These are phyloP conservation scores for Proales similis DNA, from an alignment of 1,140 invertebrate genomes.

Conservation along the genomic window DNA sequence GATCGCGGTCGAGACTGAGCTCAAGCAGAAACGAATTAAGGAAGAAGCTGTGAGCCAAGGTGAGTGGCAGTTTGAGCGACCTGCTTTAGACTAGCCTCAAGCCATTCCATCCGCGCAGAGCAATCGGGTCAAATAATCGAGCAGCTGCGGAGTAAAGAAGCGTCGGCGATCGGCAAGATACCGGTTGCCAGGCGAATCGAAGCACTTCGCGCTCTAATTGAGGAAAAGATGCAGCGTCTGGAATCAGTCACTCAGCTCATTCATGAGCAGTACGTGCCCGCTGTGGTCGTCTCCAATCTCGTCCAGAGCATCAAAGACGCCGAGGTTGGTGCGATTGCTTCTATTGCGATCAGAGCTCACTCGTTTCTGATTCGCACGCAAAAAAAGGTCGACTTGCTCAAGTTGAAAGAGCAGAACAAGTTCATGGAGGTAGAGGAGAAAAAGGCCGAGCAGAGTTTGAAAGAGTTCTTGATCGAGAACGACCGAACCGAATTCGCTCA, in stretches of 20 bases:
- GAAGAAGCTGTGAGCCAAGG: not conserved
- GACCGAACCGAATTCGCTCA: conserved; percentile 32
- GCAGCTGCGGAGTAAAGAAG: conserved; percentile 15
- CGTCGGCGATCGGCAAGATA: no score
- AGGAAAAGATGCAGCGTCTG: no score
- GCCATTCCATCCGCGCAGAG: not conserved
- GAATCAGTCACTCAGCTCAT: not conserved
- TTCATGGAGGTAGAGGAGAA: conserved; percentile 1
- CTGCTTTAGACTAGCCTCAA: not conserved
- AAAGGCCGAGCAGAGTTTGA: conserved; percentile 18
- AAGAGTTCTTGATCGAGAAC: conserved; percentile 6
- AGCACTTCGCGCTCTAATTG: no score
- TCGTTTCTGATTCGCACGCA: not conserved
- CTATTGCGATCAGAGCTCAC: not conserved
- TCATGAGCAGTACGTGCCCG: conserved; percentile 19
- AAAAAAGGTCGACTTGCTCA: conserved; percentile 19
- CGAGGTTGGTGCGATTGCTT: not conserved
- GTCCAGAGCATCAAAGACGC: conserved; percentile 29
- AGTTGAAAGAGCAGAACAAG: conserved; percentile 31
- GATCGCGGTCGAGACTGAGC: not conserved
- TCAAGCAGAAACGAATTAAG: conserved; percentile 17
- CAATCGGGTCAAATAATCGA: conserved; percentile 16
- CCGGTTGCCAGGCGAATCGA: no score
- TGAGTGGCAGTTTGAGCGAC: not conserved
- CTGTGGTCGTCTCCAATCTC: conserved; percentile 14